Evolutionary conservation across 2,888 invertebrate genomes (phyloP), one percentile per base, ranked within the genome.

Genomic region (Julus scandinavius): DNA sequence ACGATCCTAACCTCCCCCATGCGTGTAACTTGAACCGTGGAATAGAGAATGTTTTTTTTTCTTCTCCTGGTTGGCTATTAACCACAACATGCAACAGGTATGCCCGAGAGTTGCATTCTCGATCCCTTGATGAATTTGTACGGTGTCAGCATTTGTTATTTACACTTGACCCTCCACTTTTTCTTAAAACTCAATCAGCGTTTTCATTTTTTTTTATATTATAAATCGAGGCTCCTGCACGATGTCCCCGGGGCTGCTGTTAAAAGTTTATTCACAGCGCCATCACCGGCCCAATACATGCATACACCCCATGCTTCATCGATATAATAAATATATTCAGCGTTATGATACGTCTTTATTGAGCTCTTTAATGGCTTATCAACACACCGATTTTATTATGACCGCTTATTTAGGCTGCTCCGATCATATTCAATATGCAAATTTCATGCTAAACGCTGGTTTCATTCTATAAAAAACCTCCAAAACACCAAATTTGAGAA

Each of bases 11-110:
- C 58, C 58, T 58, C 58, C 15, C 58, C 58, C 58, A 15, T n/a
- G n/a, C 58, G 58, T 58, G 58, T 58, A 58, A 58, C n/a, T n/a
- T 58, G 58, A 58, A 58, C 58, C 58, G 58, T 58, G 58, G n/a
- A 58, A 17, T 58, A 58, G 58, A 58, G 58, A 58, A 15, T 58
- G n/a, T 5, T 17, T 54, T 7, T 45, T 5, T 45, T 45, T 45
- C 45, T 1, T 45, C 6, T 45, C 45, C 45, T 45, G 45, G 58
- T 58, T 58, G 58, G 15, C 58, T 58, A 58, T 58, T 58, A 58
- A 58, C 58, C 58, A 17, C 58, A 58, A 58, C 58, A 58, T 58
- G 58, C 58, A 58, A 58, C 58, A 58, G 58, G 58, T 58, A 58
- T 58, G 58, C 58, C 58, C 58, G 58, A 58, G 58, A 58, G 58